phyloP scores from a whole-genome alignment of 2,113 vertebrate genomes.

The Cairina moschata region DNA sequence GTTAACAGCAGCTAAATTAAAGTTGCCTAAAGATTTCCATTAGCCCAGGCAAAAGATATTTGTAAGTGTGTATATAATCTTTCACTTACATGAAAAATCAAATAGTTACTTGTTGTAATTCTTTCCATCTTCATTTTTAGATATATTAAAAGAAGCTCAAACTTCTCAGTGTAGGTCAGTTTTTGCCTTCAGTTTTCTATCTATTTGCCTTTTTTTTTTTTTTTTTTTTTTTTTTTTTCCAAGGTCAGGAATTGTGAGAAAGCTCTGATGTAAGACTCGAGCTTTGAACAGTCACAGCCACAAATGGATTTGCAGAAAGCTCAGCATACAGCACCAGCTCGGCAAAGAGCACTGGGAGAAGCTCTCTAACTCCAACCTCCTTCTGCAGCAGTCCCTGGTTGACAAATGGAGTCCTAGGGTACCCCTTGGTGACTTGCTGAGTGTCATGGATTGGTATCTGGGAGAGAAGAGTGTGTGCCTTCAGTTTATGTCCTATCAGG shows the following conservation, averaged over 20 bases:
- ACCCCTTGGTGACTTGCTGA: not conserved
- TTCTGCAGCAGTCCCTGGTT: not conserved
- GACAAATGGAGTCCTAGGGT: not conserved
- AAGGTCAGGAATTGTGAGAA: not conserved
- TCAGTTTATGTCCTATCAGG: not conserved
- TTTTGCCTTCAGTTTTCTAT: not conserved
- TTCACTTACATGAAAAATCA: not conserved
- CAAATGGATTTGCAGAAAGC: not conserved
- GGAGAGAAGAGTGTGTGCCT: not conserved
- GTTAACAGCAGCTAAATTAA: conserved; percentile 26
- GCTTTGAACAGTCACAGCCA: not conserved
- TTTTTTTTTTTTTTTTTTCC: not conserved
- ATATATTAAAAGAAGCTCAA: not conserved
- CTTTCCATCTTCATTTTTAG: not conserved
- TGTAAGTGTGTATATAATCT: not conserved
- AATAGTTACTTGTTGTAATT: not conserved
- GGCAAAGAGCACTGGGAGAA: not conserved
- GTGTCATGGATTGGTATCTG: not conserved
- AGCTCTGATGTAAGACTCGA: not conserved
- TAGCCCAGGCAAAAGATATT: not conserved
- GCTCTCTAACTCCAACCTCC: not conserved
- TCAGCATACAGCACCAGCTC: not conserved
- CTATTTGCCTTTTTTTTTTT: not conserved
- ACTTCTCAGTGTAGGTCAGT: not conserved
- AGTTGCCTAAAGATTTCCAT: conserved; percentile 46